Base-by-base conservation (phyloP, 30 jellyfish, hydroid and myxozoan species). In the Aurelia sp. region DNA sequence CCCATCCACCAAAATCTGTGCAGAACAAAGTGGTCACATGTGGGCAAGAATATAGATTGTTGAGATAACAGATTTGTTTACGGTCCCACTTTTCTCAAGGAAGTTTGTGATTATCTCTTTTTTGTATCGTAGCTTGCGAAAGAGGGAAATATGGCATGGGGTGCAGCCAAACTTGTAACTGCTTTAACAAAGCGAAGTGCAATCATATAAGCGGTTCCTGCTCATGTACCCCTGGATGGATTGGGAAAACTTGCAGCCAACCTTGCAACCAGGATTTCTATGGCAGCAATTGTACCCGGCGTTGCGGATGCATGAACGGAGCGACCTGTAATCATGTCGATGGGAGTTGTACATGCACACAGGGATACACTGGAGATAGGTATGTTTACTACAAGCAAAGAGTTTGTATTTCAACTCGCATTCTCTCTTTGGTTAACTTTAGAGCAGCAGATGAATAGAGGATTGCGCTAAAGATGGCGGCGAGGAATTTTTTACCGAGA, bases 161-260 rank as follows among this genome's bases (percentile, higher is more conserved):
- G 13, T 83, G 92, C 61, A 62, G 73, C 79, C 58, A 33, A 20
- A 19, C 55, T 35, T 83, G 92, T 72, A 67, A 72, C 48, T 83
- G 92, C 50, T 69, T 2, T 33, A 83, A 83, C 81, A 83, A 35
- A 13, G 92, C 86, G 4, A 50, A 44, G 7, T 83, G 92, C 44
- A 62, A 70, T 19, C 92, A 83, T 58, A 51, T 83, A 1, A 68
- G 71, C 9, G 92, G 92, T 5, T 12, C 31, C 0, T 83, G 92
- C 47, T 58, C 86, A 5, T 83, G 92, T 47, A 83, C 92, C 3
- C 41, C 77, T 8, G 92, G 92, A 3, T 83, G 92, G 92, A 70
- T 30, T 12, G 92, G 92, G 5, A 83, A 50, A 18, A 69, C 71
- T 8, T 83, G 92, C 72, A 41, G 53, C 51, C 40, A 9, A 50